A percentile compares a stretch with the other conserved stretches of the same genome.
Conservation (phyloP, 2,113 vertebrate genomes). For the Chaetops frenatus region DNA sequence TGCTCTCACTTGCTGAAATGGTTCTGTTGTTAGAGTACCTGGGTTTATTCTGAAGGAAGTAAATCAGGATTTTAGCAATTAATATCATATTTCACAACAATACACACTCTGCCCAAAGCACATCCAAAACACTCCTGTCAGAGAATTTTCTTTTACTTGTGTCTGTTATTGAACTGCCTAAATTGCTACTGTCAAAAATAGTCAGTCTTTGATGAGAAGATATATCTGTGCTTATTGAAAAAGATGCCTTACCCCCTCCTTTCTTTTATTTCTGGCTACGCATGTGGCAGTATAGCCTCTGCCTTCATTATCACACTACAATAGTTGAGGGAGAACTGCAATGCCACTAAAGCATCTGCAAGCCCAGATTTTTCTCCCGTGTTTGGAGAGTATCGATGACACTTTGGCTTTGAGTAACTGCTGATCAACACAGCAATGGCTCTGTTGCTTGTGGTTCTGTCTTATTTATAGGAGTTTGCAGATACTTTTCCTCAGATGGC, state of each 20-base stretch:
- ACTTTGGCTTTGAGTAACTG: not conserved
- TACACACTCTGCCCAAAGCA: not conserved
- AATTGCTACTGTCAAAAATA: slow-evolving; percentile 27
- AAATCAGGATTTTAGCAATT: not conserved
- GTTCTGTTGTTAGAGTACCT: not conserved
- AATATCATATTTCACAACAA: not conserved
- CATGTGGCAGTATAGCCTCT: not conserved
- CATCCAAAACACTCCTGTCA: not conserved
- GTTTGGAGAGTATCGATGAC: not conserved
- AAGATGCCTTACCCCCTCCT: not conserved
- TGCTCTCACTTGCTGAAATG: not conserved
- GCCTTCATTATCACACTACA: not conserved
- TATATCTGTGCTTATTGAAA: not conserved
- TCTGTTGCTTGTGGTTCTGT: not conserved
- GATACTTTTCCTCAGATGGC: not conserved
- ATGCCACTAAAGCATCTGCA: not conserved
- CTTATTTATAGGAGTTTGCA: not conserved
- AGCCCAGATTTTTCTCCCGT: not conserved
- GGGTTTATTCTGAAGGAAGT: not conserved
- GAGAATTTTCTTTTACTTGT: not conserved
- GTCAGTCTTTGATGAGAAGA: not conserved
- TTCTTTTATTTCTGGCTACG: not conserved
- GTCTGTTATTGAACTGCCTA: not conserved
- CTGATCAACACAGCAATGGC: not conserved
- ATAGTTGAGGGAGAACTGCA: not conserved